Evolutionary conservation across 2,113 vertebrate species (phyloP).

Genomic region (Salminus brasiliensis): DNA sequence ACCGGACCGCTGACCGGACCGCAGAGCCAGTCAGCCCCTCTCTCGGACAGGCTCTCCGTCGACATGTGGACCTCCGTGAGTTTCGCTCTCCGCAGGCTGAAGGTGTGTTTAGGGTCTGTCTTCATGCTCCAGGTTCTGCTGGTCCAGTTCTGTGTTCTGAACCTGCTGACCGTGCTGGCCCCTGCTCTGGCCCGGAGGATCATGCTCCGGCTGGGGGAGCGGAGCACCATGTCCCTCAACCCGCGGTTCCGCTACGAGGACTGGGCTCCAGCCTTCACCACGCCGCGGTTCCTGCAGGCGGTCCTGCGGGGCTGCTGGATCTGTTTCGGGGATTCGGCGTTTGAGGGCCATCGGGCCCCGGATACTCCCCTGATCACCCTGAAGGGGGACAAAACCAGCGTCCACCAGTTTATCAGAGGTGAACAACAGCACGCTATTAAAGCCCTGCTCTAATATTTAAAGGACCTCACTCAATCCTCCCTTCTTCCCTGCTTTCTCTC

Average conservation of each 20-base stretch:
- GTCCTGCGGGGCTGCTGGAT: slow-evolving; percentile 74
- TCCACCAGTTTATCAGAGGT: slow-evolving; percentile 82
- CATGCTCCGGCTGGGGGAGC: slow-evolving; percentile 74
- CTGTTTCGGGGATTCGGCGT: slow-evolving; percentile 79
- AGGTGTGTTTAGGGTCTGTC: slow-evolving; percentile 33
- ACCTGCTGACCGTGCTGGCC: slow-evolving; percentile 70
- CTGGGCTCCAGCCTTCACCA: slow-evolving; percentile 83
- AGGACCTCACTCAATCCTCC: background rate
- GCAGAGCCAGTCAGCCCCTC: too few species aligned
- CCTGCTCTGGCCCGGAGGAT: slow-evolving; percentile 72
- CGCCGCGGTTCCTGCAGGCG: slow-evolving; percentile 73
- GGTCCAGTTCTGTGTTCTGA: slow-evolving; percentile 40
- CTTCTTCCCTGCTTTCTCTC: background rate
- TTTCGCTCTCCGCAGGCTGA: slow-evolving; percentile 6
- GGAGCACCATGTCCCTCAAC: slow-evolving; percentile 75
- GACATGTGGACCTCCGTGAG: background rate
- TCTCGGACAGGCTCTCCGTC: background rate
- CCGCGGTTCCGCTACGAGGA: slow-evolving; percentile 84
- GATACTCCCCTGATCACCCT: slow-evolving; percentile 77
- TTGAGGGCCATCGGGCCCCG: slow-evolving; percentile 76
- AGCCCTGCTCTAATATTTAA: too few species aligned
- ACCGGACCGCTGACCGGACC: too few species aligned
- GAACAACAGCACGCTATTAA: background rate
- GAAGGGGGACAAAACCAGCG: slow-evolving; percentile 59
- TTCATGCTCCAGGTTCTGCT: slow-evolving; percentile 29